These are phyloP conservation scores for Sorex maritimensis DNA, from an alignment of 2,797 vertebrate species.

Conservation along the genomic window DNA sequence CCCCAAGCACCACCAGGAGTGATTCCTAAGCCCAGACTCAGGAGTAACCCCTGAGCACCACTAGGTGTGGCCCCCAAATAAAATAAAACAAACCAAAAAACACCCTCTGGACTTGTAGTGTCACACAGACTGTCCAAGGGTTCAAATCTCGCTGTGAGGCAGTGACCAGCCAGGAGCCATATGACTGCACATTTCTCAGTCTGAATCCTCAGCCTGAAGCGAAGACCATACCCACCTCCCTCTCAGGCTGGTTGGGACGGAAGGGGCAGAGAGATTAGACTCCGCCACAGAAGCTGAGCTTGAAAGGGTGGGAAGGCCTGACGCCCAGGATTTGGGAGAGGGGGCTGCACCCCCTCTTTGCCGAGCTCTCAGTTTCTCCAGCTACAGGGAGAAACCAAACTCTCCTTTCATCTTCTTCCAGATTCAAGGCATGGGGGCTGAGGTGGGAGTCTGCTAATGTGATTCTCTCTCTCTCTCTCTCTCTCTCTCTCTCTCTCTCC, in stretches of 20 bases:
- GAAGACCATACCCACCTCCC: neutral
- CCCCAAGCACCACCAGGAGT: too few species aligned
- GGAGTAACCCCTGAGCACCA: too few species aligned
- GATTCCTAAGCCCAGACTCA: too few species aligned
- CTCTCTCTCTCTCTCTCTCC: neutral
- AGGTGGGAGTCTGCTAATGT: neutral
- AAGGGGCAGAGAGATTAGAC: neutral
- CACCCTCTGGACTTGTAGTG: neutral
- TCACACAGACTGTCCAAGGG: neutral
- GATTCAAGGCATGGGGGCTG: neutral
- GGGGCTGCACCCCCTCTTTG: neutral
- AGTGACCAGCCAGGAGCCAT: neutral
- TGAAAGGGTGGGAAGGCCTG: neutral
- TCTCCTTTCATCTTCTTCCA: neutral
- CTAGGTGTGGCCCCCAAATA: too few species aligned
- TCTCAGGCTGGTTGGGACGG: neutral
- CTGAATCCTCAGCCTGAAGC: neutral
- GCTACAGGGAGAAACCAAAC: neutral
- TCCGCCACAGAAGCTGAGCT: neutral
- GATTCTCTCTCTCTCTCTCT: too few species aligned
- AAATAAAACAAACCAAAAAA: neutral
- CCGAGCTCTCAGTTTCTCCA: neutral
- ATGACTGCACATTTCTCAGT: neutral
- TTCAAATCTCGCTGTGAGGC: neutral
- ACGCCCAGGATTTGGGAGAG: neutral